These are phyloP conservation scores for Mustela lutreola DNA, from an alignment of 2,113 vertebrate genomes.

Conservation along the genomic window DNA sequence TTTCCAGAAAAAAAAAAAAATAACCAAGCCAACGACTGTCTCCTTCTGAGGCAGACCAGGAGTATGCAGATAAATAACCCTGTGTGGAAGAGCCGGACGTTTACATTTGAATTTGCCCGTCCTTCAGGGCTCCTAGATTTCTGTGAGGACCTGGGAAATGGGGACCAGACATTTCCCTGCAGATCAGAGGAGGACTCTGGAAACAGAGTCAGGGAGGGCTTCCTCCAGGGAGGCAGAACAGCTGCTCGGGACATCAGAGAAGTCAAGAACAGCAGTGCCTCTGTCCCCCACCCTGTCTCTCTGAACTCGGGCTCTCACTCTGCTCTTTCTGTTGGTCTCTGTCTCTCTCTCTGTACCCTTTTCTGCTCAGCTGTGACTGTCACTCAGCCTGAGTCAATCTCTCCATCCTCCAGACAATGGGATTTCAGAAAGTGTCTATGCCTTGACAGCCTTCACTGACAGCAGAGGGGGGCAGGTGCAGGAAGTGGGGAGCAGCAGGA, in stretches of 20 bases:
- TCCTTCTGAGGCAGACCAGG: conserved; percentile 65
- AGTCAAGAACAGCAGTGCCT: not conserved
- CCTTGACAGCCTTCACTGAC: not conserved
- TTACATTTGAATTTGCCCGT: not conserved
- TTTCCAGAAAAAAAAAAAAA: conserved; percentile 74
- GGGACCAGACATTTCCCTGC: not conserved
- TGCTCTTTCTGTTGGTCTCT: not conserved
- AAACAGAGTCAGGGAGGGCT: not conserved
- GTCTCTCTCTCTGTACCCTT: not conserved
- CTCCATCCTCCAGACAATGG: not conserved
- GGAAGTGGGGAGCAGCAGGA: not conserved
- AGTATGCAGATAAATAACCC: not conserved
- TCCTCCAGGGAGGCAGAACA: not conserved
- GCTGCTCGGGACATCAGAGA: not conserved
- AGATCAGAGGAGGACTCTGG: not conserved
- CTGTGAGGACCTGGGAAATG: not conserved
- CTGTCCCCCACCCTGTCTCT: fast-evolving
- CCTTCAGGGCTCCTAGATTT: not conserved
- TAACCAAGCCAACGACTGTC: conserved; percentile 10
- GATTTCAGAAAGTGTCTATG: not conserved
- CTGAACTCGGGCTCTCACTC: not conserved
- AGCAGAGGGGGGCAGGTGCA: not conserved
- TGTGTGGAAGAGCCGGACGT: not conserved
- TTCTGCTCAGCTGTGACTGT: conserved; percentile 70
- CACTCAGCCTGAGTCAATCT: conserved; percentile 19